Evolutionary conservation across 64 coral and sea anemone genomes (phyloP).

Genomic region (Actinia equina): DNA sequence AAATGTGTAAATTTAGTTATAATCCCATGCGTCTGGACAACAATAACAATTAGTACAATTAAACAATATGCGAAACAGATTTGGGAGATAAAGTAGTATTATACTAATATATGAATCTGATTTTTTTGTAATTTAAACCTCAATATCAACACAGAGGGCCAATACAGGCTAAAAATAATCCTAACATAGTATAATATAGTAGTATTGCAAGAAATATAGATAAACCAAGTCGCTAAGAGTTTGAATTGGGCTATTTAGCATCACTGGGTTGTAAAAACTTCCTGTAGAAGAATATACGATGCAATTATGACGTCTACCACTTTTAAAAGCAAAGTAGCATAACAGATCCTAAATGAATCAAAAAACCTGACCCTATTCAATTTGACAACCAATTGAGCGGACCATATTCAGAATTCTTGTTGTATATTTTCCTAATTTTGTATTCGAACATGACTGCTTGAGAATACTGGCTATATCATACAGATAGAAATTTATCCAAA

Average conservation of each 20-base stretch:
- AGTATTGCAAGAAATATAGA: background rate
- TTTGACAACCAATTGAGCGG: background rate
- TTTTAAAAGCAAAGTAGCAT: background rate
- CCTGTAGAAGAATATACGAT: background rate
- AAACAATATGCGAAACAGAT: background rate
- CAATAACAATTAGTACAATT: background rate
- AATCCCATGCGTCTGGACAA: background rate
- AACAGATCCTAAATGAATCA: background rate
- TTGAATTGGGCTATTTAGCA: background rate
- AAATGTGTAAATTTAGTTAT: background rate
- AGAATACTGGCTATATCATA: background rate
- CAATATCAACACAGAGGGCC: background rate
- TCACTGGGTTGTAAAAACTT: background rate
- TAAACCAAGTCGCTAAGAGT: background rate
- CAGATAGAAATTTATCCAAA: background rate
- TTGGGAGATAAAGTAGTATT: background rate
- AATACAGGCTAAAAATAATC: background rate
- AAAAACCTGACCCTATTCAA: background rate
- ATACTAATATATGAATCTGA: background rate
- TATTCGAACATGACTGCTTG: background rate
- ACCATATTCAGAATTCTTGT: background rate
- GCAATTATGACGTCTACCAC: background rate
- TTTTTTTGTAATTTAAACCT: background rate
- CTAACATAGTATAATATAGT: background rate
- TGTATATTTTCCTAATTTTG: background rate